These are phyloP conservation scores for Scolopax bukidnonensis DNA, from an alignment of 2,797 vertebrate genomes.

Conservation along the genomic window DNA sequence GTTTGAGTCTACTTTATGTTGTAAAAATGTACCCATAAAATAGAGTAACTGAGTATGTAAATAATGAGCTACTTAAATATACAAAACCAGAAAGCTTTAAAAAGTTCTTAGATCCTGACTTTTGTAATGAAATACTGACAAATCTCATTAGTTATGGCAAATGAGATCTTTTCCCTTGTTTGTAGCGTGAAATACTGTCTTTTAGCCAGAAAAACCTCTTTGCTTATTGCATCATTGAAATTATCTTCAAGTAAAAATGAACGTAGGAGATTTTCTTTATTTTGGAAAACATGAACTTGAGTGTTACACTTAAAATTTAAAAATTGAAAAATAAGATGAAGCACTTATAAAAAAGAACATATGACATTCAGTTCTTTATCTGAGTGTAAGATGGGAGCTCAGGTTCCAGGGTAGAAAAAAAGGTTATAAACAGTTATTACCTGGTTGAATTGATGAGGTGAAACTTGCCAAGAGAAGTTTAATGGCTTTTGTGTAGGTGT, in stretches of 20 bases:
- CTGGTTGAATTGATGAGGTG: background rate
- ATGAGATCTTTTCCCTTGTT: conserved; percentile 10
- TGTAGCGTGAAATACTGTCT: background rate
- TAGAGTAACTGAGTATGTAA: background rate
- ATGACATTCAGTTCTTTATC: background rate
- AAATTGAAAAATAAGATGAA: background rate
- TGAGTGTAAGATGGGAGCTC: background rate
- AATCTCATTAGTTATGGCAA: conserved; percentile 23
- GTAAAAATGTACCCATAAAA: background rate
- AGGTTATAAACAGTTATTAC: background rate
- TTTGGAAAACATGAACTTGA: background rate
- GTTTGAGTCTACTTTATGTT: background rate
- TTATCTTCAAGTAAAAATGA: background rate
- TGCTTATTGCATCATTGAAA: background rate
- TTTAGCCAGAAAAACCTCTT: background rate
- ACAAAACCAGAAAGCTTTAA: background rate
- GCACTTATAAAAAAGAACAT: background rate
- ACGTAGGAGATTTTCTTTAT: background rate
- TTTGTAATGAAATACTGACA: conserved; percentile 16
- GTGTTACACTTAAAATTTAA: background rate
- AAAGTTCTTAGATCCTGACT: background rate
- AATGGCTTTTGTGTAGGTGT: background rate
- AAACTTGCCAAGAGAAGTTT: background rate
- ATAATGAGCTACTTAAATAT: conserved; percentile 23
- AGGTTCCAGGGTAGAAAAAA: background rate